These are phyloP conservation scores for Anser brachyrhynchus DNA, from an alignment of 2,113 vertebrate species.

Conservation along the genomic window DNA sequence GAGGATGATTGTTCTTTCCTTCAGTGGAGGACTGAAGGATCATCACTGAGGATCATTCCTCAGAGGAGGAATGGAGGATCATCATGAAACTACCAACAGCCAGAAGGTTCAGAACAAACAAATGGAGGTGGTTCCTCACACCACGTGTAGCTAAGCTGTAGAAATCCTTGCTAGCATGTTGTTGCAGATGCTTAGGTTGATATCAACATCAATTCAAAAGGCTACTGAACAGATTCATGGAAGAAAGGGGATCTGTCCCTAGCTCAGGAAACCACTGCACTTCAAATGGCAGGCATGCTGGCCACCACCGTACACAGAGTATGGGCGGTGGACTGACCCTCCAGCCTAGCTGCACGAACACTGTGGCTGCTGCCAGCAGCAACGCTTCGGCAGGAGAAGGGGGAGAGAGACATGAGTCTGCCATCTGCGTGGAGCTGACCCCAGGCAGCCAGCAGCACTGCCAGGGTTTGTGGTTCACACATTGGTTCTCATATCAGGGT, in stretches of 20 bases:
- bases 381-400: background rate
- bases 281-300: background rate
- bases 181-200: background rate
- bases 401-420: background rate
- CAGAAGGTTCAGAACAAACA: background rate
- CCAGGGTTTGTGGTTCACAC: background rate
- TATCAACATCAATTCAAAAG: background rate
- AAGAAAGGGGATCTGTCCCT: background rate
- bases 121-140: background rate
- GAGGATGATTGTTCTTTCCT: background rate
- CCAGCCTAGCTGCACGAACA: background rate
- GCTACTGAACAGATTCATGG: background rate
- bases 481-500: background rate
- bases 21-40: background rate
- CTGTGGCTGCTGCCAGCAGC: background rate
- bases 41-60: background rate
- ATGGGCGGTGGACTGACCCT: background rate
- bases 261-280: fast-evolving
- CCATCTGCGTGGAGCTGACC: background rate
- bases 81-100: background rate
- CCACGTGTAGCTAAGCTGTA: fast-evolving
- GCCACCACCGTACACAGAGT: background rate
- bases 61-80: background rate
- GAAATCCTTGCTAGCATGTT: background rate
- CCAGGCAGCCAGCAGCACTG: background rate